Conservation (phyloP, 2,797 vertebrate species). For the Decapterus maruadsi region DNA sequence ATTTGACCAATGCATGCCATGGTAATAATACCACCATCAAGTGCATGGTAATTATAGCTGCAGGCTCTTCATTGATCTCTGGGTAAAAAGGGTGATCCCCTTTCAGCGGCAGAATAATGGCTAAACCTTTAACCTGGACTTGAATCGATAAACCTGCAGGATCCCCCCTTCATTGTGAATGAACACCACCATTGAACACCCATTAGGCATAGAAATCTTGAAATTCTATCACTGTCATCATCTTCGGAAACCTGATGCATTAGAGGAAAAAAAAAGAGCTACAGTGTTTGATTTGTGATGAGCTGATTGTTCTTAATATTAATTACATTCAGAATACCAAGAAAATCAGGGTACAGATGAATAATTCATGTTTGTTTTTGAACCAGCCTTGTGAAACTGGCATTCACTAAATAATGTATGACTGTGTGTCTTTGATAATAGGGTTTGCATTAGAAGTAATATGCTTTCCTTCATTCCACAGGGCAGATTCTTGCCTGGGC, state of each 20-base stretch:
- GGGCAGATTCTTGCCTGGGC: constrained; percentile 77
- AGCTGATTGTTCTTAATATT: constrained; percentile 77
- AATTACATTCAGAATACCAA: constrained; percentile 65
- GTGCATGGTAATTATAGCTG: constrained; percentile 83
- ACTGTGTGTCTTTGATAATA: constrained; percentile 87
- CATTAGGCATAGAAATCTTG: constrained; percentile 62
- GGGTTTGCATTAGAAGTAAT: constrained; percentile 87
- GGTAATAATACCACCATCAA: constrained; percentile 85
- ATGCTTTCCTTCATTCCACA: constrained; percentile 77
- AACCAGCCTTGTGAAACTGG: constrained; percentile 81
- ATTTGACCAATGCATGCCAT: constrained; percentile 68
- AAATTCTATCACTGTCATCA: constrained; percentile 61
- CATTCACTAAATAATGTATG: constrained; percentile 87
- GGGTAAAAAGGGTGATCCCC: constrained; percentile 79
- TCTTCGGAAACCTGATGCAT: constrained; percentile 35
- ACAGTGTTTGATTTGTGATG: constrained; percentile 71
- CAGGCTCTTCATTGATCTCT: constrained; percentile 85
- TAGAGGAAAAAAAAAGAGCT: constrained; percentile 34
- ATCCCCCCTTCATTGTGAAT: constrained; percentile 69
- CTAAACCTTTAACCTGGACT: constrained; percentile 83
- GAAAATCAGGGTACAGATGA: constrained; percentile 72
- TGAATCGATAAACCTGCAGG: constrained; percentile 81
- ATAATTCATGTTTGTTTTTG: constrained; percentile 88
- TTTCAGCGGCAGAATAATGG: constrained; percentile 83
- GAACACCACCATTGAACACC: constrained; percentile 56